Conservation (phyloP, 2,113 vertebrate species). For the Ursus arctos region DNA sequence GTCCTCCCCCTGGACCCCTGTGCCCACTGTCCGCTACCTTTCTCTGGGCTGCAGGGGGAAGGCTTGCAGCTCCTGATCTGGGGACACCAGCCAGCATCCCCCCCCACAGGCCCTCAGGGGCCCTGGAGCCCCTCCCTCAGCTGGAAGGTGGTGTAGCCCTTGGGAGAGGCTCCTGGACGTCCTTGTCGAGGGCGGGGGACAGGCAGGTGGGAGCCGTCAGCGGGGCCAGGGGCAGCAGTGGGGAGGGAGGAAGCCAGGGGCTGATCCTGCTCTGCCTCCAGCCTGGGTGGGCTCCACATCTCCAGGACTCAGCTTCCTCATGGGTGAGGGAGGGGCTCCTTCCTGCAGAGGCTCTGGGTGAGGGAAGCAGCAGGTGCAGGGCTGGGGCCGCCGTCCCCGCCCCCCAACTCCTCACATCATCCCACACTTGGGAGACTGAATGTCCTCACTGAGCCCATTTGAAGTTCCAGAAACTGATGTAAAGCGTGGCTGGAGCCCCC, state of each 20-base stretch:
- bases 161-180: too few relatives aligned
- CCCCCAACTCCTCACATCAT: neutral
- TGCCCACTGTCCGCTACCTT: neutral
- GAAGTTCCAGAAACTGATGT: neutral
- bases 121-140: neutral
- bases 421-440: neutral
- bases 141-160: neutral
- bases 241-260: neutral
- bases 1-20: neutral
- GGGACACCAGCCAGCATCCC: neutral
- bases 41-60: neutral
- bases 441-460: neutral
- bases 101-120: neutral
- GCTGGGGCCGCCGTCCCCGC: too few relatives aligned
- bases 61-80: too few relatives aligned
- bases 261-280: neutral
- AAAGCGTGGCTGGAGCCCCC: neutral
- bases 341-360: neutral
- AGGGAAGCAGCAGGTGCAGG: neutral
- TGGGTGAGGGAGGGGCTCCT: accelerated
- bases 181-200: neutral
- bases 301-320: neutral
- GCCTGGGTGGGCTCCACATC: neutral
- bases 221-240: neutral
- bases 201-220: neutral